Evolutionary conservation across 2,113 vertebrate species (phyloP).

Genomic region (Myanophis thanlyinensis): DNA sequence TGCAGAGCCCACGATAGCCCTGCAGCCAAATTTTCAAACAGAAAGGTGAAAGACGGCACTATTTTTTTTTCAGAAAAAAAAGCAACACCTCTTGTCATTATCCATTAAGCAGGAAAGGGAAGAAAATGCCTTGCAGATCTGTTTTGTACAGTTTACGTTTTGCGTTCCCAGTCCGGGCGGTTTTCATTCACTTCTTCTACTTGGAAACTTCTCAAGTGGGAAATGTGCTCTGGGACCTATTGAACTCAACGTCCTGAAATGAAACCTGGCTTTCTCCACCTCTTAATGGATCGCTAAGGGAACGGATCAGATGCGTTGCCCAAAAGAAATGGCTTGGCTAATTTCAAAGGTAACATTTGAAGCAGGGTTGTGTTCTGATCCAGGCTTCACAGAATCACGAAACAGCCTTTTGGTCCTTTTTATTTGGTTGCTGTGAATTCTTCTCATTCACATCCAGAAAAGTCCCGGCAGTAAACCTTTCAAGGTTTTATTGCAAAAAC

Average conservation of each 20-base stretch:
- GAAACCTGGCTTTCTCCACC: neutral
- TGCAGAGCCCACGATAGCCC: neutral
- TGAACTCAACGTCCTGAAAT: neutral
- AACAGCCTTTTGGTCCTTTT: too few relatives aligned
- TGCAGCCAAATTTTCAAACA: neutral
- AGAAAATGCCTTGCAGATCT: neutral
- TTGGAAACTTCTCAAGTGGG: neutral
- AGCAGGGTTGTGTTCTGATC: too few relatives aligned
- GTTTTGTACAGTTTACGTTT: neutral
- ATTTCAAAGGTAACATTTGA: neutral
- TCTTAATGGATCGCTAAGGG: too few relatives aligned
- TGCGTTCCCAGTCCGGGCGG: neutral
- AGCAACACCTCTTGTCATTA: neutral
- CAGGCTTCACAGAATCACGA: too few relatives aligned
- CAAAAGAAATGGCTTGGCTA: neutral
- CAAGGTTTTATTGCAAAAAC: too few relatives aligned
- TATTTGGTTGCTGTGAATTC: too few relatives aligned
- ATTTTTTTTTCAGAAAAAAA: neutral
- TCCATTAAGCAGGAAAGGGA: too few relatives aligned
- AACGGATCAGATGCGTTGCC: neutral
- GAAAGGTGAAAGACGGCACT: neutral
- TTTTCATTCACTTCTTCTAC: neutral
- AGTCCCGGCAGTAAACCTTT: too few relatives aligned
- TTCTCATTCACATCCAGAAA: too few relatives aligned
- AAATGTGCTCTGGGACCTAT: neutral